Base-by-base conservation (phyloP, 2,888 invertebrate genomes). In the Digitonthophagus gazella region DNA sequence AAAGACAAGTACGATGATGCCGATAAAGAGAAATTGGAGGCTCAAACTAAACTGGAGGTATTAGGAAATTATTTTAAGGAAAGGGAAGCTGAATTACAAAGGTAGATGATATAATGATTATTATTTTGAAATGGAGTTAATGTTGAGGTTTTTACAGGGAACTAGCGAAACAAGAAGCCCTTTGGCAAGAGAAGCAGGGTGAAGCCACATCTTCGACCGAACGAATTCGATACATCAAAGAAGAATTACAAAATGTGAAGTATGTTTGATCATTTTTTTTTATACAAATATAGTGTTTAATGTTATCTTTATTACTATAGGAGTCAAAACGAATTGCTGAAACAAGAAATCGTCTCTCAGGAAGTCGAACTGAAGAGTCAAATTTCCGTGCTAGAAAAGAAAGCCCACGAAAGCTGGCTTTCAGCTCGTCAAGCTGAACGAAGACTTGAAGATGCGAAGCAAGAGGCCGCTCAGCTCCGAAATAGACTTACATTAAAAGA, bases 61-160 rank as follows among this genome's bases (percentile, higher is more conserved):
- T 84, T 97, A 56, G 91, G 93, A 0, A 91, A 91, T 78, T 96
- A 96, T 82, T 96, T 96, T 84, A 93, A 95, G 78, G 95, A 96
- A 73, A 91, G 93, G 76, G 96, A 96, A 82, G 87, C 90, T 11
- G 92, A 95, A 82, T 85, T 96, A 64, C 90, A 95, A 83, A 95
- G 94, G 93, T 95, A 86, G 84, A 14, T 14, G 15, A 64, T n/a
- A 16, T 4, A 56, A 15, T 11, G 16, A 16, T 65, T 64, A 16
- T 28, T 19, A 15, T n/a, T 64, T 14, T 58, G 56, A 6, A 15
- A 2, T 44, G 2, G 11, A 16, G 65, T 65, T 63, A 69, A 67
- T 67, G 72, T 71, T 71, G n/a, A n/a, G n/a, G 73, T 71, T 72
- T 73, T 81, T 84, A 57, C 79, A 94, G 94, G 79, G 94, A 95